Evolutionary conservation across 2,113 vertebrate genomes (phyloP).

Genomic region (Girardinichthys multiradiatus): DNA sequence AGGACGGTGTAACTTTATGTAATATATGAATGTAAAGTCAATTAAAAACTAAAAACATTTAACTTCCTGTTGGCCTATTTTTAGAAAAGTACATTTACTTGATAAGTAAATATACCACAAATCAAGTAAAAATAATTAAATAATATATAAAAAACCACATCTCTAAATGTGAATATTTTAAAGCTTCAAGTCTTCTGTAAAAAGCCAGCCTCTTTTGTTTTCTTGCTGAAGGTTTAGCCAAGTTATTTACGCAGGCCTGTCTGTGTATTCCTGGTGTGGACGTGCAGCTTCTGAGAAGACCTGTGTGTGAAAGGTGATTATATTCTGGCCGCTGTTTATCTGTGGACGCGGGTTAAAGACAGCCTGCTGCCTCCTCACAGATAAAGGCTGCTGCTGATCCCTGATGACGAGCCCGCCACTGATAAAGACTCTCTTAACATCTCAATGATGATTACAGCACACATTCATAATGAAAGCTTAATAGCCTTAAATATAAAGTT

Average conservation of each 20-base stretch:
- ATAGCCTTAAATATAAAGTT: not conserved
- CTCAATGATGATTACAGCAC: not conserved
- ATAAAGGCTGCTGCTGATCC: slow-evolving; percentile 71
- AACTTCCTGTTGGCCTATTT: not conserved
- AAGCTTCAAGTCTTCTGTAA: not conserved
- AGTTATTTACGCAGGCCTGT: not conserved
- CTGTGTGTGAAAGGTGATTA: slow-evolving; percentile 76
- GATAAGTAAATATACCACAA: not conserved
- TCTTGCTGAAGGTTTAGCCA: not conserved
- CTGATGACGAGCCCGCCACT: slow-evolving; percentile 50
- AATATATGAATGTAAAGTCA: not conserved
- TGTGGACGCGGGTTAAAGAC: slow-evolving; percentile 36
- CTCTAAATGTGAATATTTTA: too few relatives aligned
- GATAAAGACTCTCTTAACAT: slow-evolving; percentile 67
- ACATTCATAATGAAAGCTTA: slow-evolving; percentile 1
- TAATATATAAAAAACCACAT: not conserved
- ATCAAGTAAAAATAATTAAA: not conserved
- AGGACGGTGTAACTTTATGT: not conserved
- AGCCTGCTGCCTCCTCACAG: slow-evolving; percentile 65
- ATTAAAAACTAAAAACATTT: not conserved
- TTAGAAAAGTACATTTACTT: not conserved
- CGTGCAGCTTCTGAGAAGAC: slow-evolving; percentile 68
- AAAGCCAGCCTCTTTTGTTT: not conserved
- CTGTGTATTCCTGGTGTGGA: slow-evolving; percentile 26
- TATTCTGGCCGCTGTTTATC: slow-evolving; percentile 73